Evolutionary conservation across 2,113 vertebrate genomes (phyloP), one percentile per base, ranked within the genome.

Genomic region (Bos javanicus): DNA sequence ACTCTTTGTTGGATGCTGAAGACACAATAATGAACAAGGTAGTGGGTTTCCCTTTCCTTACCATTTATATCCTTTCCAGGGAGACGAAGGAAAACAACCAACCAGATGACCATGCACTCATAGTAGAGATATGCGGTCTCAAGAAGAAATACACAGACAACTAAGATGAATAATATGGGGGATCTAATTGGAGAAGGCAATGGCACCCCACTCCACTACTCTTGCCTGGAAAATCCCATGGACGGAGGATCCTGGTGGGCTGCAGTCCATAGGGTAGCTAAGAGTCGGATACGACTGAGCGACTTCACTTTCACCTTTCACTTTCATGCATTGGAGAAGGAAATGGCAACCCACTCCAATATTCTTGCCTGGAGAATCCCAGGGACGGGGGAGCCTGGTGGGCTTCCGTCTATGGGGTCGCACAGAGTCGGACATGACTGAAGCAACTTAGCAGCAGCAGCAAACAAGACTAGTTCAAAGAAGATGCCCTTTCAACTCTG

Each of bases 381-480:
- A 60, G 26, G 26, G 60, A 62, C 2, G 1, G 28, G 28, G 28
- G 13, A 30, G 60, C 60, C 13, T 62, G 60, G 60, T 30, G 28
- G 2, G 60, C 60, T 62, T 13, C 13, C 2, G 0, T 2, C 28
- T 30, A 30, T 62, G 60, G 60, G 13, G 60, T 30, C 2, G 0
- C 28, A 62, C 13, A 62, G 28, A 62, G 6, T 15, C 0, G 1
- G 60, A 62, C 13, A 62, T 0, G 0, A 62, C 60, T 62, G 28
- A 62, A 62, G 13, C 1, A 0, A 60, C 26, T 60, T 60, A 30
- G 59, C 59, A 60, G 57, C 57, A 28, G 5, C 26, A 57, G 56
- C 56, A 90, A 91, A 74, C 2, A 93, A 84, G 33, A 48, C 67
- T n/a, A 33, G 1, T 21, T 93, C 90, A 93, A 59, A 89, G 62